These are phyloP conservation scores for Eupithecia pulchellata DNA, from an alignment of 2,888 invertebrate species.

Conservation along the genomic window DNA sequence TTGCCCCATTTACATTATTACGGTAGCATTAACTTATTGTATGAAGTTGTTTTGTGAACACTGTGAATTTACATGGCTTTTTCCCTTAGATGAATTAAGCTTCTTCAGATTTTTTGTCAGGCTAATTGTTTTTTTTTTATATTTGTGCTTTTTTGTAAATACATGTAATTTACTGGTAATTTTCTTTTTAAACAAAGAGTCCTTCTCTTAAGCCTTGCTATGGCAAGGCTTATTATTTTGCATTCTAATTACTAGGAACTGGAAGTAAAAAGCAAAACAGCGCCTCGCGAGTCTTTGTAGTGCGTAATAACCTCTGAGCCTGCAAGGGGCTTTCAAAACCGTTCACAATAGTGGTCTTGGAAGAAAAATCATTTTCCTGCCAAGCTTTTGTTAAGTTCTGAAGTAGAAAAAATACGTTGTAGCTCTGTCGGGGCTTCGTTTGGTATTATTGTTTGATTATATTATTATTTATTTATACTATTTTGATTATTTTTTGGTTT, in stretches of 20 bases:
- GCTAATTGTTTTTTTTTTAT: neutral
- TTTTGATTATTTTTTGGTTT: neutral
- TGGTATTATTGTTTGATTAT: neutral
- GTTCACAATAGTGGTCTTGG: conserved; percentile 74
- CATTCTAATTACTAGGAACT: conserved; percentile 20
- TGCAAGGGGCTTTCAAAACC: conserved; percentile 73
- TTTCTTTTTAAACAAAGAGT: neutral
- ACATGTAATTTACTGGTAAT: neutral
- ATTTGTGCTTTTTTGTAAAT: neutral
- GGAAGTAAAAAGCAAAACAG: conserved; percentile 18
- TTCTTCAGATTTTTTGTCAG: neutral
- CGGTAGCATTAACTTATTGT: neutral
- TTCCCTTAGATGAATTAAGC: neutral
- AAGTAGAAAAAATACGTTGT: conserved; percentile 20
- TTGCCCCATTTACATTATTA: neutral
- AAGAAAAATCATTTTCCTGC: conserved; percentile 78
- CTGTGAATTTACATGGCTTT: neutral
- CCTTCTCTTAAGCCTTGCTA: neutral
- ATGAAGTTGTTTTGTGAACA: neutral
- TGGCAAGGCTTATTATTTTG: conserved; percentile 2
- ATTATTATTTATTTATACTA: neutral
- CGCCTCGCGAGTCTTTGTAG: conserved; percentile 38
- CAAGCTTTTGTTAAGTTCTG: conserved; percentile 68
- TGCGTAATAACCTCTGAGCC: conserved; percentile 63
- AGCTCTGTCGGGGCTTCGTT: neutral